A percentile compares a stretch with the other conserved stretches of the same genome.
phyloP scores from a whole-genome alignment of 2,888 invertebrate genomes.

The Limnephilus lunatus region DNA sequence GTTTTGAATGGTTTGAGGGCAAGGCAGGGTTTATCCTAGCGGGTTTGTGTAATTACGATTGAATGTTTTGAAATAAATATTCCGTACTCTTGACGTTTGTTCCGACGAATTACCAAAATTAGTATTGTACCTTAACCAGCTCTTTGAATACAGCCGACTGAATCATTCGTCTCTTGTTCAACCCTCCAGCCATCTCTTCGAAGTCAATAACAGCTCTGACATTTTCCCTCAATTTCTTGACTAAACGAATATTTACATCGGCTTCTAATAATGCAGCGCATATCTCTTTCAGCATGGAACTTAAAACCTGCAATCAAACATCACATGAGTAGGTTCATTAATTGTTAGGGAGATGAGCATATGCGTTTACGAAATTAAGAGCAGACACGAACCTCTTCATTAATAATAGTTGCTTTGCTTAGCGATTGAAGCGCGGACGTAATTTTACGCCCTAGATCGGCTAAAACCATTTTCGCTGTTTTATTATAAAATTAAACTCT shows the following conservation, averaged over 20 bases:
- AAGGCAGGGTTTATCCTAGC: too few species aligned
- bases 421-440: slow-evolving; percentile 98
- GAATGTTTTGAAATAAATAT: too few species aligned
- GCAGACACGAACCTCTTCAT: slow-evolving; percentile 87
- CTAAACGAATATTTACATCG: slow-evolving; percentile 96
- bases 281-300: slow-evolving; percentile 99
- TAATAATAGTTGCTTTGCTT: slow-evolving; percentile 98
- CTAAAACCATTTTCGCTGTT: slow-evolving; percentile 93
- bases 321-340: slow-evolving; percentile 26
- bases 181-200: slow-evolving; percentile 99
- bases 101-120: too few species aligned
- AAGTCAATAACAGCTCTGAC: slow-evolving; percentile 98
- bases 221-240: slow-evolving; percentile 97
- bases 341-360: slow-evolving; percentile 66
- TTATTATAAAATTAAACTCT: slow-evolving; percentile 18
- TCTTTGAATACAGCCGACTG: slow-evolving; percentile 99
- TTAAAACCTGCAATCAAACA: slow-evolving; percentile 85
- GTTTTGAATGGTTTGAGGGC: too few species aligned
- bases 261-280: slow-evolving; percentile 98
- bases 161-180: slow-evolving; percentile 98
- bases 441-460: slow-evolving; percentile 99
- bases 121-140: slow-evolving; percentile 90
- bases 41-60: too few species aligned
- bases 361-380: slow-evolving; percentile 69
- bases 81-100: too few species aligned